Conservation (phyloP, 1,140 invertebrate species). For the Atopsyche davidsoni region DNA sequence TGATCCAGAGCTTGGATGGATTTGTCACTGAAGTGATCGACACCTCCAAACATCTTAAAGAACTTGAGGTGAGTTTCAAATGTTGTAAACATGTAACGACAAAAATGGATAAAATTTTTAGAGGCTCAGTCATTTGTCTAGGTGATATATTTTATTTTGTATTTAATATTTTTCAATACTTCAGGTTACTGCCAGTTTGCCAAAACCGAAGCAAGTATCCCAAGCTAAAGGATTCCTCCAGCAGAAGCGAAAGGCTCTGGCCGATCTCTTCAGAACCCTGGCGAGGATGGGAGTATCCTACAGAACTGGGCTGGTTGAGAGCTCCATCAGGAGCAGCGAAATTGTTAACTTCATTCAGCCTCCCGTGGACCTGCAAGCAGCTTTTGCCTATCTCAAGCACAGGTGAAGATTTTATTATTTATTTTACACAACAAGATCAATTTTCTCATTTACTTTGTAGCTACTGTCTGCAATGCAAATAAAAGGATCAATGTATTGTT, state of each 20-base stretch:
- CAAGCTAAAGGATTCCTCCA: conserved; percentile 76
- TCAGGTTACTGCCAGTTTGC: conserved; percentile 54
- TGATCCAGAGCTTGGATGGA: conserved; percentile 57
- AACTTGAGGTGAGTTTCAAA: conserved; percentile 52
- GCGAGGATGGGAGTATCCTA: conserved; percentile 71
- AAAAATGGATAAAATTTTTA: background rate
- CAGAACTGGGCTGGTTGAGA: conserved; percentile 61
- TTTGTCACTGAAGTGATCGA: conserved; percentile 60
- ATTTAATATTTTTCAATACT: conserved; percentile 16
- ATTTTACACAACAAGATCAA: too few species aligned
- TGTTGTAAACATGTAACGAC: background rate
- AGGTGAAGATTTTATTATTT: too few species aligned
- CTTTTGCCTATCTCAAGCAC: conserved; percentile 44
- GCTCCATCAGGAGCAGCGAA: conserved; percentile 37
- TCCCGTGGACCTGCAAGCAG: conserved; percentile 56
- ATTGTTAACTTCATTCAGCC: conserved; percentile 49
- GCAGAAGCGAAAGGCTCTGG: conserved; percentile 74
- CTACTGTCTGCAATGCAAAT: background rate
- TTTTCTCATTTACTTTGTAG: too few species aligned
- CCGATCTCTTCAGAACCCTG: conserved; percentile 78
- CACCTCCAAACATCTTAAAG: conserved; percentile 55
- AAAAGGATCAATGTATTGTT: background rate
- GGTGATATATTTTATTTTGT: background rate
- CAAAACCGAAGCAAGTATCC: conserved; percentile 70
- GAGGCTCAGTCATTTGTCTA: background rate